These are phyloP conservation scores for Acronicta aceris DNA, from an alignment of 2,888 invertebrate genomes.

Conservation along the genomic window DNA sequence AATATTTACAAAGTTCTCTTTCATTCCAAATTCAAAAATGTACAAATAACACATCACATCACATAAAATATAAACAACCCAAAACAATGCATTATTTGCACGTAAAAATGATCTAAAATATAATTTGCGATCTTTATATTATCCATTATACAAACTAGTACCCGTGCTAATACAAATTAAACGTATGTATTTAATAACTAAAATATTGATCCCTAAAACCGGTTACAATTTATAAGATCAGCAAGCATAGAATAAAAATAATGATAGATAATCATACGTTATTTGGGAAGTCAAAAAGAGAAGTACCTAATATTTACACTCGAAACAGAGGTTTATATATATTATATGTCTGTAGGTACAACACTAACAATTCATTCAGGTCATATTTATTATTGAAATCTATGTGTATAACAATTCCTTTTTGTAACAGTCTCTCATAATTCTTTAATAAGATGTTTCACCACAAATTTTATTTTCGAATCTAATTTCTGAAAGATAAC, in stretches of 20 bases:
- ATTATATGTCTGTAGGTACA: slow-evolving; percentile 4
- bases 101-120: slow-evolving; percentile 55
- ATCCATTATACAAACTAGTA: slow-evolving; percentile 53
- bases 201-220: slow-evolving; percentile 58
- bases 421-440: slow-evolving; percentile 36
- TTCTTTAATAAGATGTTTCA: neutral
- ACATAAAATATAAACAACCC: slow-evolving; percentile 53
- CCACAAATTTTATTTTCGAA: neutral
- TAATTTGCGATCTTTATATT: slow-evolving; percentile 37
- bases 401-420: slow-evolving; percentile 47
- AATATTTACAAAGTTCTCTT: slow-evolving; percentile 63
- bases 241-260: slow-evolving; percentile 8
- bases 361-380: neutral
- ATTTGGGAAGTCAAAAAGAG: neutral
- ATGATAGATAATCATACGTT: slow-evolving; percentile 14
- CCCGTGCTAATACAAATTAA: slow-evolving; percentile 54
- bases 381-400: slow-evolving; percentile 31
- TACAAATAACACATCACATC: slow-evolving; percentile 55
- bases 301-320: neutral
- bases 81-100: slow-evolving; percentile 39
- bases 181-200: slow-evolving; percentile 43
- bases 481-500: too few relatives aligned
- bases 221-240: slow-evolving; percentile 42
- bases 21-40: slow-evolving; percentile 47
- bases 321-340: slow-evolving; percentile 4